These are phyloP conservation scores for Lydus trimaculatus DNA, from an alignment of 2,888 invertebrate species.

Conservation along the genomic window DNA sequence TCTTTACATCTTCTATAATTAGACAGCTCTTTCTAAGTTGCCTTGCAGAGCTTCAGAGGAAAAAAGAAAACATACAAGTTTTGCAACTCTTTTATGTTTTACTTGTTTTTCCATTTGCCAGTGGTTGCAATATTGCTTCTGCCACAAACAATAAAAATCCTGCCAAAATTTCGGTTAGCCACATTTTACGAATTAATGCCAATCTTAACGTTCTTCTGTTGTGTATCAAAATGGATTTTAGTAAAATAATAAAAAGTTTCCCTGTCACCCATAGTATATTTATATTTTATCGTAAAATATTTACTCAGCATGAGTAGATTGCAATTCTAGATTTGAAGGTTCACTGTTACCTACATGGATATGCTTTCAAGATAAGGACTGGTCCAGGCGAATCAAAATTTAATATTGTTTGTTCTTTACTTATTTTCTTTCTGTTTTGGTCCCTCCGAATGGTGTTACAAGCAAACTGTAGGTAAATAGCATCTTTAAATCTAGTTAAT, in stretches of 20 bases:
- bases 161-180: no score
- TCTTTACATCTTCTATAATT: no score
- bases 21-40: no score
- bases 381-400: conserved; percentile 16
- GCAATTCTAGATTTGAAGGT: conserved; percentile 23
- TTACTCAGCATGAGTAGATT: conserved; percentile 30
- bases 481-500: conserved; percentile 17
- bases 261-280: neutral
- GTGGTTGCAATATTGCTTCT: no score
- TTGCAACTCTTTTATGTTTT: no score
- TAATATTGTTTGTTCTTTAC: conserved; percentile 27
- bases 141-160: no score
- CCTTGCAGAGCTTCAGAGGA: no score
- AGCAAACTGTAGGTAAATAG: conserved; percentile 23
- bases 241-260: neutral
- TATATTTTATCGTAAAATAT: conserved; percentile 33
- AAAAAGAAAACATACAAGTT: no score
- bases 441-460: no score
- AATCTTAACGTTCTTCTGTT: neutral
- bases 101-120: no score
- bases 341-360: conserved; percentile 20
- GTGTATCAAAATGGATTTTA: neutral
- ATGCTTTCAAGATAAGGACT: conserved; percentile 21
- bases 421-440: neutral
- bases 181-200: neutral